phyloP scores from a whole-genome alignment of 2,797 vertebrate genomes.

The Pseudochirops cupreus region DNA sequence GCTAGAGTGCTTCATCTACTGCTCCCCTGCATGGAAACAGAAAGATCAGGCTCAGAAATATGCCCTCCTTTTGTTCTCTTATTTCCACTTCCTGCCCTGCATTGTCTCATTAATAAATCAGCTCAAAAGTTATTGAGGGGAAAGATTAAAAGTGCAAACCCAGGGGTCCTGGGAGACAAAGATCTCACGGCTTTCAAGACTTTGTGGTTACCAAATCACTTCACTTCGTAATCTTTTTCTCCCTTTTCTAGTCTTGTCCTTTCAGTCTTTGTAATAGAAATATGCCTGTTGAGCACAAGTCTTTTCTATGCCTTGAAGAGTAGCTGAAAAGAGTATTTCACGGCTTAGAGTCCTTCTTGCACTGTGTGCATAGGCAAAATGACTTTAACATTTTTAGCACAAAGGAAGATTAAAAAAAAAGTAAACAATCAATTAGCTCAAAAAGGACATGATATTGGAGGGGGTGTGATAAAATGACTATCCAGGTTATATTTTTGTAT shows the following conservation, averaged over 20 bases:
- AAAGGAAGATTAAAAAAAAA: constrained; percentile 21
- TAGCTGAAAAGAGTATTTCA: constrained; percentile 29
- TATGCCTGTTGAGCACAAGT: constrained; percentile 38
- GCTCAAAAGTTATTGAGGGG: too few relatives aligned
- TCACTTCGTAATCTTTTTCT: neutral
- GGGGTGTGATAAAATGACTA: neutral
- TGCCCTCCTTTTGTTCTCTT: too few relatives aligned
- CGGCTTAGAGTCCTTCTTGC: constrained; percentile 2
- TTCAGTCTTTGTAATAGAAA: constrained; percentile 27
- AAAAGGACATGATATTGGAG: neutral
- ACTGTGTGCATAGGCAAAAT: neutral
- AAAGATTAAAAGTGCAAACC: too few relatives aligned
- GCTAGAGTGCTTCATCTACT: too few relatives aligned
- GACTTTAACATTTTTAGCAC: constrained; percentile 43
- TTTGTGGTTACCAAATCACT: neutral
- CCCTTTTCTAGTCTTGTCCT: neutral
- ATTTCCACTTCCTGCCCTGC: too few relatives aligned
- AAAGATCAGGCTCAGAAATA: too few relatives aligned
- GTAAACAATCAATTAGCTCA: neutral
- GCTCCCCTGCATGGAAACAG: too few relatives aligned
- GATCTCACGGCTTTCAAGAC: too few relatives aligned
- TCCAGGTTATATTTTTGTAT: neutral
- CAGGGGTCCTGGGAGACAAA: too few relatives aligned
- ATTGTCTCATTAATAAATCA: too few relatives aligned
- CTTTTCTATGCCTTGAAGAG: constrained; percentile 36